Conservation (phyloP, 2,888 invertebrate genomes). For the Agrotis ipsilon region DNA sequence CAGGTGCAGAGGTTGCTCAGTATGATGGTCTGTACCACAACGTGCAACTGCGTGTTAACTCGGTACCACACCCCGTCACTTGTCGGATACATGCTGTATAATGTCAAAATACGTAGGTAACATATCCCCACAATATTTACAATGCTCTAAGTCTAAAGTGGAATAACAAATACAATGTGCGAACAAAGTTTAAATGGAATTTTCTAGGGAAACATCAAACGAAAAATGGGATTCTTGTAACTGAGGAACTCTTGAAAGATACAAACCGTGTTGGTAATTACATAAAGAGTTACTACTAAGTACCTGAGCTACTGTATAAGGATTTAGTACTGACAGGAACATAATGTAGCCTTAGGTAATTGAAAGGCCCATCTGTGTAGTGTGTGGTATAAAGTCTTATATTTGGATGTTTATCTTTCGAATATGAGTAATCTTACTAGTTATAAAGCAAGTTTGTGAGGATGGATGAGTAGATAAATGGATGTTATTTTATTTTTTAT, state of each 20-base stretch:
- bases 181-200: conserved; percentile 63
- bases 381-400: not conserved
- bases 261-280: conserved; percentile 54
- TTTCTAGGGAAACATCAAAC: conserved; percentile 65
- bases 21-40: not conserved
- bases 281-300: conserved; percentile 36
- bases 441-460: no score
- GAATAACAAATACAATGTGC: conserved; percentile 70
- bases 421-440: not conserved
- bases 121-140: conserved; percentile 71
- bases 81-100: conserved; percentile 56
- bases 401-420: not conserved
- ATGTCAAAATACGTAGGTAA: conserved; percentile 34
- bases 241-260: conserved; percentile 62
- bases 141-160: conserved; percentile 65
- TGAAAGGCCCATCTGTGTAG: not conserved
- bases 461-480: no score
- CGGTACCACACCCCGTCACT: no score
- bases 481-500: no score
- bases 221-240: conserved; percentile 62
- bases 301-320: conserved; percentile 25
- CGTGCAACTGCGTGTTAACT: no score
- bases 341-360: not conserved
- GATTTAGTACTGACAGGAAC: conserved; percentile 19
- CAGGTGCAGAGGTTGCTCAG: not conserved